A percentile compares a stretch with the other conserved stretches of the same genome.
These are phyloP conservation scores for Calycopis cecrops DNA, from an alignment of 1,140 invertebrate species.

Conservation along the genomic window DNA sequence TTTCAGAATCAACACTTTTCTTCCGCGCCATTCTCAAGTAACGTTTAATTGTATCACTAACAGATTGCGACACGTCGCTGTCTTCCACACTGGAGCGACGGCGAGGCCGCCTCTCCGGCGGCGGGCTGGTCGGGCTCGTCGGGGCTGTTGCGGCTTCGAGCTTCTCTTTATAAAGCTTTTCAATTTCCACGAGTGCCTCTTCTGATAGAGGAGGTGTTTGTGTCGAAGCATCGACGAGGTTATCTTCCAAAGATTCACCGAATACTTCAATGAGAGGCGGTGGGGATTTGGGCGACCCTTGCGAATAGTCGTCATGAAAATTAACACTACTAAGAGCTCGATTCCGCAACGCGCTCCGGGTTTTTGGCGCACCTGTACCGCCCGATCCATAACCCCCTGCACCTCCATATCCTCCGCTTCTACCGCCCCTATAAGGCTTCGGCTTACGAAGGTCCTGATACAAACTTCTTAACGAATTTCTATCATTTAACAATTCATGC, in stretches of 20 bases:
- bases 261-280: conserved; percentile 82
- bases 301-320: conserved; percentile 49
- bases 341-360: conserved; percentile 50
- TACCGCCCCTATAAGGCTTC: conserved; percentile 77
- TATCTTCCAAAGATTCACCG: conserved; percentile 76
- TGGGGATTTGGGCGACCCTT: conserved; percentile 70
- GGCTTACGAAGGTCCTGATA: conserved; percentile 83
- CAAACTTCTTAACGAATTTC: conserved; percentile 81
- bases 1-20: conserved; percentile 87
- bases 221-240: conserved; percentile 69
- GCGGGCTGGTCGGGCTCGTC: conserved; percentile 51
- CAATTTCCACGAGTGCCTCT: conserved; percentile 69
- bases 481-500: conserved; percentile 81
- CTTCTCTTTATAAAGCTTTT: conserved; percentile 57
- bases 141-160: conserved; percentile 46
- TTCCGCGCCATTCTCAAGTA: conserved; percentile 90
- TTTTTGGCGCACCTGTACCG: conserved; percentile 36
- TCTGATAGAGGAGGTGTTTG: conserved; percentile 79
- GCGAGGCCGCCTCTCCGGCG: conserved; percentile 60
- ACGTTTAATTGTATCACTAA: conserved; percentile 89
- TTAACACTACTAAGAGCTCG: conserved; percentile 45
- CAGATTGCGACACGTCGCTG: conserved; percentile 89
- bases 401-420: conserved; percentile 46
- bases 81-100: conserved; percentile 85
- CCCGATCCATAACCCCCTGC: conserved; percentile 35